Conservation (phyloP, 2,888 invertebrate species). For the Branchellion lobata region DNA sequence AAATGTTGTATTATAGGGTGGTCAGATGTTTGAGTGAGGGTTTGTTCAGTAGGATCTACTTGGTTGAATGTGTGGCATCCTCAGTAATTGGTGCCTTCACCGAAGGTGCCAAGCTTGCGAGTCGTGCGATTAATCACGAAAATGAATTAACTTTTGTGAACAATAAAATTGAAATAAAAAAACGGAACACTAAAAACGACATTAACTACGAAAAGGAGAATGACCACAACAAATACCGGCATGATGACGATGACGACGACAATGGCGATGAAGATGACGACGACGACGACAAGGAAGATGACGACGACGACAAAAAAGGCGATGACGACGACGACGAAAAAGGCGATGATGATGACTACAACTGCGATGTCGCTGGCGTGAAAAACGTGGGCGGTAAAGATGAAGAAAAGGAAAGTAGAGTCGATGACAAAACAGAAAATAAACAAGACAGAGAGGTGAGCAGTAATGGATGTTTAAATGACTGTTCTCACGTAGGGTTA, state of each 20-base stretch:
- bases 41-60: not conserved
- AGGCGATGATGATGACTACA: too few relatives aligned
- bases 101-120: too few relatives aligned
- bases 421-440: too few relatives aligned
- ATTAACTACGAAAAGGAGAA: not conserved
- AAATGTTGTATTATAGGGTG: too few relatives aligned
- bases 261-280: not conserved
- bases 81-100: too few relatives aligned
- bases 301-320: too few relatives aligned
- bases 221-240: not conserved
- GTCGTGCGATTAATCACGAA: too few relatives aligned
- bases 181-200: not conserved
- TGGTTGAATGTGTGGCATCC: not conserved
- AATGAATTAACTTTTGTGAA: too few relatives aligned
- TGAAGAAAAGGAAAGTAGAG: too few relatives aligned
- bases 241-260: not conserved
- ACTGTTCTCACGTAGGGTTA: not conserved
- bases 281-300: not conserved
- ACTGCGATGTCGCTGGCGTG: too few relatives aligned
- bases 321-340: too few relatives aligned
- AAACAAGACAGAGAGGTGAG: not conserved
- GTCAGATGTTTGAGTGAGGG: not conserved
- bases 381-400: too few relatives aligned
- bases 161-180: not conserved
- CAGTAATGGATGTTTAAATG: not conserved